Evolutionary conservation across 2,797 vertebrate genomes (phyloP), one percentile per base, ranked within the genome.

Genomic region (Sebastolobus alascanus): DNA sequence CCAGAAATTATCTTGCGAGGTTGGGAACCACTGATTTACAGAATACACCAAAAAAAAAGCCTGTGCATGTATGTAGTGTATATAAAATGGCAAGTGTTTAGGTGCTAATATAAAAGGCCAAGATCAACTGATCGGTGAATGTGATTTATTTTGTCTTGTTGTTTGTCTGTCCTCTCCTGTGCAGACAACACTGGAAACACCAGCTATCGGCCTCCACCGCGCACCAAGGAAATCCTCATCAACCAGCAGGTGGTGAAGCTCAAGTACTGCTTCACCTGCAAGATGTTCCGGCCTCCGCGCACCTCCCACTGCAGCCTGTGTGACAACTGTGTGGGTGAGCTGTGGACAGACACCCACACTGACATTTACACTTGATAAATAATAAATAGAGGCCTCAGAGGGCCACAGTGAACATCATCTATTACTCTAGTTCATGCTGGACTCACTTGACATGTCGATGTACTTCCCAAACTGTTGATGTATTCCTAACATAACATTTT

Each of bases 201-300:
- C 14, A 96, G 96, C 1, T 97, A 97, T 61, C 96, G 97, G 2
- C 97, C 97, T 0, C 97, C 98, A 0, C 98, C 98, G 0, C 97
- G 97, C 84, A 98, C 97, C 1, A 97, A 97, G 92, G 98, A 99
- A 43, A 95, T 99, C 86, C 81, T 97, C 80, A 97, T 99, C 89
- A 98, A 99, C 68, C 96, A 97, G 91, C 97, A 98, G 79, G 92
- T 96, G 92, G 97, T 99, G 80, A 99, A 98, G 73, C 95, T 99
- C 64, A 99, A 99, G 91, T 99, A 98, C 92, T 99, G 98, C 94
- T 98, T 98, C 94, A 99, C 98, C 80, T 99, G 98, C 95, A 98
- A 97, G 90, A 98, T 99, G 96, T 99, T 99, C 92, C 95, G 98
- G 20, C 98, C 98, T 0, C 98, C 98, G 0, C 96, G 98, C 84